Evolutionary conservation across 2,888 invertebrate species (phyloP).

Genomic region (Mythimna lalbum): DNA sequence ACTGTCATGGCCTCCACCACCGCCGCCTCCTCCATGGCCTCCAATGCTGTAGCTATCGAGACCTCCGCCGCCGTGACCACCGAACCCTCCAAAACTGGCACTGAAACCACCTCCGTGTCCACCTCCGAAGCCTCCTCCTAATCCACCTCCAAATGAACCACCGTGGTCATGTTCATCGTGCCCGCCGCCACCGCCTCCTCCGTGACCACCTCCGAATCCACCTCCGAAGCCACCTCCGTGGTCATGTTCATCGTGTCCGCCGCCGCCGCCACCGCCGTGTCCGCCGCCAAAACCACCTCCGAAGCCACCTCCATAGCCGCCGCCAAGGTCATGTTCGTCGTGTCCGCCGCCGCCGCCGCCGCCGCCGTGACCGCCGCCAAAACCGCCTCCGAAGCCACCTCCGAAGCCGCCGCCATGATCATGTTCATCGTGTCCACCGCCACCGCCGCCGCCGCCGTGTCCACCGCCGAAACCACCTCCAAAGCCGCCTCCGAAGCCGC

Average conservation of each 20-base stretch:
- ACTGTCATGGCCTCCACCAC: conserved; percentile 64
- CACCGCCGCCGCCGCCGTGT: conserved; percentile 64
- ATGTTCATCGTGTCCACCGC: conserved; percentile 68
- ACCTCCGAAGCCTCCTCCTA: conserved; percentile 59
- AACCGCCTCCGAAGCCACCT: conserved; percentile 63
- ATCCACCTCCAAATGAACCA: conserved; percentile 38
- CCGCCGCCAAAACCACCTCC: conserved; percentile 73
- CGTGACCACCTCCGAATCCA: conserved; percentile 55
- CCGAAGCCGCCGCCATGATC: conserved; percentile 65
- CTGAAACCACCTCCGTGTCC: conserved; percentile 65
- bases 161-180: conserved; percentile 16
- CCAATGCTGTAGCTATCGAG: conserved; percentile 28
- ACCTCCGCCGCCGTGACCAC: conserved; percentile 56
- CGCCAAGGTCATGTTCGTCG: conserved; percentile 66
- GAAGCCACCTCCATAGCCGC: conserved; percentile 65
- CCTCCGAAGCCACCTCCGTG: conserved; percentile 65
- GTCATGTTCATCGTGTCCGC: conserved; percentile 68
- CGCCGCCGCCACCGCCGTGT: conserved; percentile 62
- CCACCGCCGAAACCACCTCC: conserved; percentile 64
- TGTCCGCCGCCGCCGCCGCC: conserved; percentile 63
- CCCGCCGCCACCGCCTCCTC: conserved; percentile 64
- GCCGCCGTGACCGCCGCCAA: conserved; percentile 61
- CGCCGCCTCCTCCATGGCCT: conserved; percentile 49
- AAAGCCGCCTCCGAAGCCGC: conserved; percentile 61
- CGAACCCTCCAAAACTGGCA: conserved; percentile 9